Evolutionary conservation across 2,888 invertebrate species (phyloP).

Genomic region (Aradus depressus): DNA sequence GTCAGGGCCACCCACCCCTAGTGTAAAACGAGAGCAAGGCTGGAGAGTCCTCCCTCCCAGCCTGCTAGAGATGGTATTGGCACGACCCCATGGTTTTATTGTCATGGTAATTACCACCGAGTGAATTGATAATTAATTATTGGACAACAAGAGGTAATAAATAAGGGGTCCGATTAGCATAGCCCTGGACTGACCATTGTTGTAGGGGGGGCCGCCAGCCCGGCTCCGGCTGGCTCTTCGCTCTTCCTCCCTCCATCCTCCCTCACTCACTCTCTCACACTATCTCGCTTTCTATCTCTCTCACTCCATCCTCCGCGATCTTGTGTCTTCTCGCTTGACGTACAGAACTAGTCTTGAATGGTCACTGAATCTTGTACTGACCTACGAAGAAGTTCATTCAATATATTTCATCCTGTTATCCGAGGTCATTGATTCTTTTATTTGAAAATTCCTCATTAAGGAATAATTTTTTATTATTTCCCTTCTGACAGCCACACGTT

Average conservation of each 20-base stretch:
- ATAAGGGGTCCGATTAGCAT: slow-evolving; percentile 28
- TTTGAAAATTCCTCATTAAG: too few relatives aligned
- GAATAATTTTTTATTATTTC: too few relatives aligned
- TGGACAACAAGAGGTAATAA: slow-evolving; percentile 29
- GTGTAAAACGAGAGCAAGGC: too few relatives aligned
- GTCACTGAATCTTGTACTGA: too few relatives aligned
- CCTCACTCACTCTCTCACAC: background rate
- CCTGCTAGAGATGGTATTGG: slow-evolving; percentile 21
- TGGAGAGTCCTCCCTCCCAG: too few relatives aligned
- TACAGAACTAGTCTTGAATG: too few relatives aligned
- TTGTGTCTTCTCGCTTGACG: too few relatives aligned
- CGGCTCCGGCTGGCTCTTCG: slow-evolving; percentile 16
- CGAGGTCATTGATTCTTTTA: too few relatives aligned
- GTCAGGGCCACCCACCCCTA: too few relatives aligned
- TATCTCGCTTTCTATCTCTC: background rate
- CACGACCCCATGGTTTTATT: slow-evolving; percentile 26
- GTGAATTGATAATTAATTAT: slow-evolving; percentile 29
- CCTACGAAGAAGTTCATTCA: too few relatives aligned
- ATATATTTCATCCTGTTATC: too few relatives aligned
- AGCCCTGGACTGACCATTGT: slow-evolving; percentile 26
- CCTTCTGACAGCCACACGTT: too few relatives aligned
- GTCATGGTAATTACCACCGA: slow-evolving; percentile 26
- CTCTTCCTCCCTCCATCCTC: background rate
- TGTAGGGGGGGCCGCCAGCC: slow-evolving; percentile 23
- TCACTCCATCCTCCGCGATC: slow-evolving; percentile 2